Percentiles rank a stretch among this genome's conserved stretches.
Evolutionary conservation across 2,888 invertebrate genomes (phyloP).

Genomic region (Nebria salina): DNA sequence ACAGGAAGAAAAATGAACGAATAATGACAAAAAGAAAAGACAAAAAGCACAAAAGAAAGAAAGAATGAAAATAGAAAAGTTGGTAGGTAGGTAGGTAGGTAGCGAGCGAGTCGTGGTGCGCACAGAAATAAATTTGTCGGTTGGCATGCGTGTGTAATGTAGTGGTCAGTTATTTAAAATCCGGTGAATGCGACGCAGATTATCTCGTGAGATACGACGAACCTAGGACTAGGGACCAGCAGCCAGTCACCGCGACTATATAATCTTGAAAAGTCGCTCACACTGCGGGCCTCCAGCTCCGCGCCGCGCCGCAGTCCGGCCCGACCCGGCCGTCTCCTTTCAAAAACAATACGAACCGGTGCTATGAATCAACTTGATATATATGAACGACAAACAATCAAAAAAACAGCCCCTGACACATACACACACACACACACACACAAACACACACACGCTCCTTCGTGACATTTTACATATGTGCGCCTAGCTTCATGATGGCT

Average conservation of each 20-base stretch:
- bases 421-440: background rate
- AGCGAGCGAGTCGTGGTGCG: background rate
- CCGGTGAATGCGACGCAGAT: conserved; percentile 21
- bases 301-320: too few relatives aligned
- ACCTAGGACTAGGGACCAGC: background rate
- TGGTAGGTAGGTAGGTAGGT: background rate
- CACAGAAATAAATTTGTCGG: conserved; percentile 21
- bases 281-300: conserved; percentile 17
- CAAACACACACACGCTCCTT: background rate
- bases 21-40: background rate
- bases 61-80: background rate
- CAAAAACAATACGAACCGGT: conserved; percentile 34
- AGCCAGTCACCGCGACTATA: background rate
- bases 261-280: conserved; percentile 23
- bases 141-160: conserved; percentile 27
- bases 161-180: conserved; percentile 31
- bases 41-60: background rate
- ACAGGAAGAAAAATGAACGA: background rate
- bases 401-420: conserved; percentile 27
- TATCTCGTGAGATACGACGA: conserved; percentile 21
- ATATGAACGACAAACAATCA: conserved; percentile 47
- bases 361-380: conserved; percentile 44
- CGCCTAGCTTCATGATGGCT: background rate
- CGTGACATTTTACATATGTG: conserved; percentile 21
- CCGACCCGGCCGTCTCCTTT: background rate